These are phyloP conservation scores for Chaetura pelagica DNA, from an alignment of 2,113 vertebrate species.

Conservation along the genomic window DNA sequence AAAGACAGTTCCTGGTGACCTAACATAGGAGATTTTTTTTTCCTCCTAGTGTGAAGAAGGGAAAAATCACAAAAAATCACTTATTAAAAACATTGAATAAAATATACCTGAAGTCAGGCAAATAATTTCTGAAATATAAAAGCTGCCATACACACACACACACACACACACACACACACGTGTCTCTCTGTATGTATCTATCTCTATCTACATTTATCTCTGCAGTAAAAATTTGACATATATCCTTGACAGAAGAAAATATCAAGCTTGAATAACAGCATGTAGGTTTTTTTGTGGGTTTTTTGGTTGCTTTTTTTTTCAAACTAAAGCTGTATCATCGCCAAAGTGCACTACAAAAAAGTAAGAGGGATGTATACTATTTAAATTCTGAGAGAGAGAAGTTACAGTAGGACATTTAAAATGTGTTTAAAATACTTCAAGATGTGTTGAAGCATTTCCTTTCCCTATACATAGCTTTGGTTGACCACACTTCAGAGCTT, in stretches of 20 bases:
- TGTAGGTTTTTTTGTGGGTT: not conserved
- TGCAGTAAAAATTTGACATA: not conserved
- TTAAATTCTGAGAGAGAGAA: not conserved
- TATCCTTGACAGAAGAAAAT: not conserved
- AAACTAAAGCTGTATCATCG: not conserved
- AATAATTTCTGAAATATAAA: not conserved
- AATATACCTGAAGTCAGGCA: not conserved
- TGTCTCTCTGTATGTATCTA: not conserved
- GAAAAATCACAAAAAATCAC: not conserved
- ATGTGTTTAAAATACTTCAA: not conserved
- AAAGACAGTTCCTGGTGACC: not conserved
- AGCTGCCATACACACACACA: not conserved
- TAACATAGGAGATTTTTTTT: not conserved
- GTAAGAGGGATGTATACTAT: not conserved
- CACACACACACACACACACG: too few species aligned
- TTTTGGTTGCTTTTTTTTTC: not conserved
- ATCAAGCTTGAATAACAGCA: not conserved
- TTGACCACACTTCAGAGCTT: not conserved
- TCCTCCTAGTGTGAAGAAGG: not conserved
- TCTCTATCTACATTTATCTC: not conserved
- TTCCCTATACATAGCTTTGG: accelerated
- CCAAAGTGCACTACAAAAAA: not conserved
- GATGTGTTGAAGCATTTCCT: not conserved
- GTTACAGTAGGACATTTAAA: not conserved
- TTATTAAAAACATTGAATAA: not conserved